Base-by-base conservation (phyloP, 2,797 vertebrate species). In the Danionella dracula region DNA sequence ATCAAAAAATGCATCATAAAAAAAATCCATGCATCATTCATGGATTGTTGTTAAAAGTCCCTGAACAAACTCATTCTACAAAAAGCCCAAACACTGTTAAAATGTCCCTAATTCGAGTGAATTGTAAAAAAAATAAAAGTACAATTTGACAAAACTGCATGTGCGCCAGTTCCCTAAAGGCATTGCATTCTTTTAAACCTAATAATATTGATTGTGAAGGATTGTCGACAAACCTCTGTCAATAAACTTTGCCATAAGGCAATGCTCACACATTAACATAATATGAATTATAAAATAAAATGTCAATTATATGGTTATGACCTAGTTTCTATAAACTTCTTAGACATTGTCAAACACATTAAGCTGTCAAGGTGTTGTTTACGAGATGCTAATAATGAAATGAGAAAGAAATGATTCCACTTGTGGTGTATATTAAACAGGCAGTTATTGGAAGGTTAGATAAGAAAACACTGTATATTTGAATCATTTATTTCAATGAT, bases 261-360 rank as follows among this genome's bases (percentile, higher is more conserved):
- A 77, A 74, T 49, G 61, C 68, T 68, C 40, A 46, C 72, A 58
- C 65, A 74, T 74, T 61, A 76, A 76, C 66, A 35, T 63, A 70
- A 74, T 71, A 76, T 72, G 72, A 76, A 76, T 73, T 74, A 73
- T 63, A 41, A 70, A 79, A 79, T 76, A 68, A 79, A 76, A 76
- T 51, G 71, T 60, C 62, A 76, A 79, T 78, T 78, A 76, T 70
- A 76, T 74, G 54, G 74, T 74, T 74, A 72, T 65, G 54, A 67
- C 69, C 74, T 34, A 37, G 35, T 75, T 76, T 71, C 70, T 68
- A 72, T 78, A 68, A 76, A 76, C 64, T 62, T 72, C 57, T 50
- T 55, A 21, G 62, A 67, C 45, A 54, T 50, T 56, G 59, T 63
- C 60, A 53, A 63, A 65, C 59, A 71, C 72, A 76, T 79, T 75